Evolutionary conservation across 2,888 invertebrate species (phyloP).

Genomic region (Eudemis profundana): DNA sequence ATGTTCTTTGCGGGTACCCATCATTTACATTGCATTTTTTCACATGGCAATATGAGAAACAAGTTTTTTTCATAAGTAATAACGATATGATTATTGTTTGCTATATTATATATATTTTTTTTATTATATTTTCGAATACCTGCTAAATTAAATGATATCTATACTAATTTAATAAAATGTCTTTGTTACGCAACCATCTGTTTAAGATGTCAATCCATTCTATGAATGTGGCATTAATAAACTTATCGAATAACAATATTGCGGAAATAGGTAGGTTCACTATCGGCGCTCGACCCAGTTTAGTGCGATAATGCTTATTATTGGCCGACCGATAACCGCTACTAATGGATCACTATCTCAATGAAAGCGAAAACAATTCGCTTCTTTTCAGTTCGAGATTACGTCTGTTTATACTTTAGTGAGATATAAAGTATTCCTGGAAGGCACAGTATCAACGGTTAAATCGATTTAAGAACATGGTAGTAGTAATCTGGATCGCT

Average conservation of each 20-base stretch:
- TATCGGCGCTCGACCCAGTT: constrained; percentile 57
- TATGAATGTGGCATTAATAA: not conserved
- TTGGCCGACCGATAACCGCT: constrained; percentile 71
- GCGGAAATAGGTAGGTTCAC: constrained; percentile 39
- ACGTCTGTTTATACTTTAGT: constrained; percentile 64
- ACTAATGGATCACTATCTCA: constrained; percentile 58
- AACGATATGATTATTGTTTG: no score
- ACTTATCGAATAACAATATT: constrained; percentile 18
- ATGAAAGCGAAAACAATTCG: constrained; percentile 72
- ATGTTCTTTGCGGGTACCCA: no score
- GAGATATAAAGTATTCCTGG: constrained; percentile 67
- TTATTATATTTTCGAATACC: no score
- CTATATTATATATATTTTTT: no score
- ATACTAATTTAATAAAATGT: no score
- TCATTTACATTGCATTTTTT: no score
- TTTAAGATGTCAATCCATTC: not conserved
- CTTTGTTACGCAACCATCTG: no score
- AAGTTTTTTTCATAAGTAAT: no score
- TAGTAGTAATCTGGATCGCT: no score
- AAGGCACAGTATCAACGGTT: constrained; percentile 6
- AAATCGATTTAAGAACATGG: constrained; percentile 4
- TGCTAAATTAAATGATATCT: no score
- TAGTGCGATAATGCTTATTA: constrained; percentile 73
- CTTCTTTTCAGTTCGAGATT: constrained; percentile 58
- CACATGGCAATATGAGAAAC: no score